phyloP scores from a whole-genome alignment of 2,113 vertebrate species.

The Paracanthobrama guichenoti region DNA sequence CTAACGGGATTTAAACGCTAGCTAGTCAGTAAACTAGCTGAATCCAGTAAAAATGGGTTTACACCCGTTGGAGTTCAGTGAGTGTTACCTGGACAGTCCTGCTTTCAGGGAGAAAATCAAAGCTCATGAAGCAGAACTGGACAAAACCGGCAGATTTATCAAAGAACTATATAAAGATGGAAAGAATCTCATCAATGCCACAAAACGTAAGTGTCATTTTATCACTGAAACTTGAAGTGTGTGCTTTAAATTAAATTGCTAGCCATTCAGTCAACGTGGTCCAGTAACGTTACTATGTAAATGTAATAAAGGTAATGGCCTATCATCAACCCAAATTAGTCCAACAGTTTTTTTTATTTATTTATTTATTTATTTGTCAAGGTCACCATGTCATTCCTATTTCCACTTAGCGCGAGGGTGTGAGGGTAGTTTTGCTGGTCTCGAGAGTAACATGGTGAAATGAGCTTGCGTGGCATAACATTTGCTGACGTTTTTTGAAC shows the following conservation, averaged over 20 bases:
- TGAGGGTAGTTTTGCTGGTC: not conserved
- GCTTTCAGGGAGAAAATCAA: slow-evolving; percentile 89
- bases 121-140: slow-evolving; percentile 92
- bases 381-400: slow-evolving; percentile 9
- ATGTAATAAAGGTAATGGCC: not conserved
- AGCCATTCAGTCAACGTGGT: not conserved
- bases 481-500: not conserved
- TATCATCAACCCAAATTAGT: not conserved
- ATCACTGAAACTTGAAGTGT: not conserved
- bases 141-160: slow-evolving; percentile 95
- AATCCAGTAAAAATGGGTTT: slow-evolving; percentile 83
- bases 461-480: slow-evolving; percentile 13
- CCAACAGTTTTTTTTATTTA: not conserved
- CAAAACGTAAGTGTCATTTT: slow-evolving; percentile 84
- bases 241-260: not conserved
- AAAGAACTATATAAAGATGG: slow-evolving; percentile 98
- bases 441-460: not conserved
- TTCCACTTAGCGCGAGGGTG: not conserved
- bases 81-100: slow-evolving; percentile 96
- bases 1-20: not conserved
- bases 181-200: slow-evolving; percentile 94
- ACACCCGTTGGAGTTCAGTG: slow-evolving; percentile 95
- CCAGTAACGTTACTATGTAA: not conserved
- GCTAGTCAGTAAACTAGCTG: not conserved
- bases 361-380: not conserved